Base-by-base conservation (phyloP, 2,113 vertebrate species). In the Phrynocephalus versicolor region DNA sequence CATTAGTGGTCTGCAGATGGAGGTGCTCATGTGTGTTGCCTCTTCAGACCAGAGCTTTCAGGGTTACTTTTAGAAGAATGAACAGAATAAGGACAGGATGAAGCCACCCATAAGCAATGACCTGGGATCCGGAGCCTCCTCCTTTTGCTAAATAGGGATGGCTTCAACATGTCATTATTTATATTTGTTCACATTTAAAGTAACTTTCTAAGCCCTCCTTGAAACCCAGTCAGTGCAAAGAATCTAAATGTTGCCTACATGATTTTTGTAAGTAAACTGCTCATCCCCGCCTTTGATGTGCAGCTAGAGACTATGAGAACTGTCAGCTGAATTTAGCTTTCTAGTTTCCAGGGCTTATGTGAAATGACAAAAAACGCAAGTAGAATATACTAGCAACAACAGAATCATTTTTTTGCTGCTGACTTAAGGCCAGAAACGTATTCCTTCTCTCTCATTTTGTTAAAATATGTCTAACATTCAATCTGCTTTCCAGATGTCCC, bases 401-500 rank as follows among this genome's bases (percentile, higher is more conserved):
- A 92, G 85, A 89, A 79, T 93, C 86, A 89, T 87, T 94, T 89
- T 92, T 88, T 84, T 85, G 88, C 21, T 89, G 79, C 83, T 69
- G 92, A 90, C 91, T 45, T 91, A 73, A 88, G 84, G 85, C 81
- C 89, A 85, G 86, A 88, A 55, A 65, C 87, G 90, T 91, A 86
- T 76, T 90, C 87, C 88, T 95, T 89, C 92, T 90, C 78, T n/a
- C 92, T 92, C 91, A 81, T 87, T 58, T 85, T 88, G 62, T 87
- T 37, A 93, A 95, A 93, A 95, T 95, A 78, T 85, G 77, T 89
- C 95, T 94, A 91, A 90, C 91, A 88, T 90, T 88, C 93, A 95
- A 96, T 97, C 96, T 98, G 97, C 92, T 70, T 88, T 96, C 97
- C 98, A 99, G 97, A 99, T 99, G 98, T 95, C 91, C 85, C 79